These are phyloP conservation scores for Peromyscus maniculatus DNA, from an alignment of 2,113 vertebrate genomes.

Conservation along the genomic window DNA sequence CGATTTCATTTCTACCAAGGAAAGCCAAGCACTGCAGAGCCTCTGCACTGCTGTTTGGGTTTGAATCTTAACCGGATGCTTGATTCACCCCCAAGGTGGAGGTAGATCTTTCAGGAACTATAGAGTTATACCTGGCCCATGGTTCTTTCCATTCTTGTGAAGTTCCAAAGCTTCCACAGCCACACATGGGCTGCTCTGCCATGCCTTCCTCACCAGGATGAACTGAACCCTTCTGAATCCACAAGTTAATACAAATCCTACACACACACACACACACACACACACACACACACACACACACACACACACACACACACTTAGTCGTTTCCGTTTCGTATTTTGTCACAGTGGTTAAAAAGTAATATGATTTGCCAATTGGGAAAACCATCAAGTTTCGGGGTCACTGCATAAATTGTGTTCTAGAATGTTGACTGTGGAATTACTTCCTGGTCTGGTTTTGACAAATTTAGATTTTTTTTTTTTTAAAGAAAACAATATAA, in stretches of 20 bases:
- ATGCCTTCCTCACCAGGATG: neutral
- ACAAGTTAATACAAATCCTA: neutral
- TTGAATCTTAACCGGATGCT: neutral
- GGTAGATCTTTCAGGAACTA: neutral
- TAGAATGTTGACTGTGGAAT: neutral
- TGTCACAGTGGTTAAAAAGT: neutral
- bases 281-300: too few species aligned
- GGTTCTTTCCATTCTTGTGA: neutral
- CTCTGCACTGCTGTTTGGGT: neutral
- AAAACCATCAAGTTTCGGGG: neutral
- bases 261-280: too few species aligned
- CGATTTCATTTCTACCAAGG: slow-evolving; percentile 3
- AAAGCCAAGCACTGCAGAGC: neutral
- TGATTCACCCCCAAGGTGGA: neutral
- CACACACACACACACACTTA: too few species aligned
- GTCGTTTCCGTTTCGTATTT: neutral
- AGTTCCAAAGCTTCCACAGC: too few species aligned
- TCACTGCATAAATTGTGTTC: neutral
- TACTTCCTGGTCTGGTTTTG: slow-evolving; percentile 34
- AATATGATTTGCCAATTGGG: neutral
- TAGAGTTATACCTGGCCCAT: neutral
- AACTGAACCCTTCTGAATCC: neutral
- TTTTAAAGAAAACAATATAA: slow-evolving; percentile 11
- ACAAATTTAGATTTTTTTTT: neutral
- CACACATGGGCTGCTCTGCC: too few species aligned